Evolutionary conservation across 2,113 vertebrate genomes (phyloP).

Genomic region (Aleadryas rufinucha): DNA sequence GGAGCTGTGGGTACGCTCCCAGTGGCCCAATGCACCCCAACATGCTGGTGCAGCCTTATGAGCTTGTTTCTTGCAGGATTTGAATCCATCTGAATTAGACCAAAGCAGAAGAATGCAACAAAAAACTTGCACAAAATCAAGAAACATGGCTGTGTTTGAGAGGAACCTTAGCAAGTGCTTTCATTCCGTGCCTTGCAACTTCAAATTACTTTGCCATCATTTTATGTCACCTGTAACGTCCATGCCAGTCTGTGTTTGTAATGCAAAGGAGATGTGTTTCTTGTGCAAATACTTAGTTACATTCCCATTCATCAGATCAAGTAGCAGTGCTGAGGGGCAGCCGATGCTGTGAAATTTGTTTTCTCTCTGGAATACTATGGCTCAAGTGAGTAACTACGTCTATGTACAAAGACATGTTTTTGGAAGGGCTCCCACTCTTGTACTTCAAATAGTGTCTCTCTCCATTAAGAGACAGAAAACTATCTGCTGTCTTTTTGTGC

Average conservation of each 20-base stretch:
- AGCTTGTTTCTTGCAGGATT: background rate
- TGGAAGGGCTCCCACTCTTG: background rate
- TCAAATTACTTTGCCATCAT: background rate
- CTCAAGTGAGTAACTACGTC: accelerated
- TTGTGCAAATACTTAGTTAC: background rate
- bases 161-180: background rate
- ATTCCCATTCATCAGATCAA: background rate
- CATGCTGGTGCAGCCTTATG: background rate
- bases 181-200: background rate
- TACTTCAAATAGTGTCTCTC: background rate
- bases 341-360: background rate
- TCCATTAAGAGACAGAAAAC: background rate
- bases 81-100: background rate
- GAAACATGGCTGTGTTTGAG: background rate
- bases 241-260: background rate
- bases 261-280: background rate
- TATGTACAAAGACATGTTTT: background rate
- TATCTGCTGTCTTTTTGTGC: background rate
- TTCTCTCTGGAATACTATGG: background rate
- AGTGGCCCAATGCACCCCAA: too few species aligned
- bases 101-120: background rate
- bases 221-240: background rate
- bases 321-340: background rate
- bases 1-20: too few species aligned
- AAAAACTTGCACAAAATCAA: background rate